phyloP scores from a whole-genome alignment of 2,113 vertebrate genomes.

The Austrofundulus limnaeus region DNA sequence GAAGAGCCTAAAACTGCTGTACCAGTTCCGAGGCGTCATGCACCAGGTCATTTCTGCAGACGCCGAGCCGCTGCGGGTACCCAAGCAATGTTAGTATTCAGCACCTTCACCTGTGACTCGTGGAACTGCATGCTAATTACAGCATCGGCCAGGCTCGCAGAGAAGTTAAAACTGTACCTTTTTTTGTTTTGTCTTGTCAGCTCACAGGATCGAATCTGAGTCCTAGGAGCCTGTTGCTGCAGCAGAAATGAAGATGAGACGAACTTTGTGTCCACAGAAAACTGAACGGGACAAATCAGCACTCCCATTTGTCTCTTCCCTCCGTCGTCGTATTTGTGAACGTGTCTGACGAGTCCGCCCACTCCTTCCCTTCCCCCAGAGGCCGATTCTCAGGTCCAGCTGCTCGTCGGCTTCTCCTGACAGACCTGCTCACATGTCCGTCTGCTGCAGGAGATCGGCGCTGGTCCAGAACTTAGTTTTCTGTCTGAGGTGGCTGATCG shows the following conservation, averaged over 20 bases:
- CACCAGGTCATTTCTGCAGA: constrained; percentile 93
- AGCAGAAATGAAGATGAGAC: constrained; percentile 25
- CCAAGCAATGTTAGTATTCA: constrained; percentile 92
- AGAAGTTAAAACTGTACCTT: background rate
- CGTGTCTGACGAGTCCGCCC: constrained; percentile 36
- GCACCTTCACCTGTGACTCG: constrained; percentile 1
- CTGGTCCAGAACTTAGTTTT: constrained; percentile 34
- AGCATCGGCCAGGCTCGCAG: background rate
- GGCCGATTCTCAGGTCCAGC: constrained; percentile 23
- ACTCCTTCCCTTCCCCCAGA: constrained; percentile 32
- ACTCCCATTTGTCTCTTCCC: constrained; percentile 28
- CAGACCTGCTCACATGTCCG: constrained; percentile 29
- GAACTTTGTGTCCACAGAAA: constrained; percentile 39
- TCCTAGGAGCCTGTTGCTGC: constrained; percentile 75
- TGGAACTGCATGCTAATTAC: constrained; percentile 8
- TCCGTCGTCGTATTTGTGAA: constrained; percentile 47
- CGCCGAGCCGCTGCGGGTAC: constrained; percentile 90
- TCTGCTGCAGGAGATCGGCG: constrained; percentile 27
- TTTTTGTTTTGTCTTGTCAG: constrained; percentile 69
- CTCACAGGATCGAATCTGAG: constrained; percentile 90
- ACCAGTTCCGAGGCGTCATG: constrained; percentile 94
- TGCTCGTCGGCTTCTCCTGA: constrained; percentile 35
- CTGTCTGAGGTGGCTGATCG: constrained; percentile 20
- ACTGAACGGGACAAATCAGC: constrained; percentile 21
- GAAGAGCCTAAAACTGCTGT: constrained; percentile 94